Percentiles rank a stretch among this genome's conserved stretches.
Conservation (phyloP, 1,140 invertebrate genomes). For the Apis dorsata region DNA sequence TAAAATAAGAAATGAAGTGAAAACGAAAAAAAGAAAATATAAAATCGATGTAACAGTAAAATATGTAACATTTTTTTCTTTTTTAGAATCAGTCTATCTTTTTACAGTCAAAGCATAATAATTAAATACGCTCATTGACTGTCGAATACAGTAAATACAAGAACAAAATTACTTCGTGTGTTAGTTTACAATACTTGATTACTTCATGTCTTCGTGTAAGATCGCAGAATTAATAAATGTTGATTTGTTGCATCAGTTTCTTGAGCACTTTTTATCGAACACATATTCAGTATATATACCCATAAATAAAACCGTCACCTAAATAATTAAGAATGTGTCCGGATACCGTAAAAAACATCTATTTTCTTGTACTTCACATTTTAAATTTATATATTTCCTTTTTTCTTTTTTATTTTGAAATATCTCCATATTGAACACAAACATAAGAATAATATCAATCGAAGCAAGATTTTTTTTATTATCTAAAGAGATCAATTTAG, state of each 20-base stretch:
- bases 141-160: slow-evolving; percentile 22
- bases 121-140: slow-evolving; percentile 39
- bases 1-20: slow-evolving; percentile 9
- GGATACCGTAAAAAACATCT: slow-evolving; percentile 37
- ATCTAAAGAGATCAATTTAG: slow-evolving; percentile 23
- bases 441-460: slow-evolving; percentile 12
- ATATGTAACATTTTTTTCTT: slow-evolving; percentile 38
- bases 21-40: slow-evolving; percentile 36
- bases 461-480: slow-evolving; percentile 21
- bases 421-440: neutral
- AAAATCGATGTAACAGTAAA: slow-evolving; percentile 56
- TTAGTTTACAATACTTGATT: slow-evolving; percentile 32
- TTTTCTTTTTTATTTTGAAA: neutral
- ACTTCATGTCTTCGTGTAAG: slow-evolving; percentile 1
- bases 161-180: neutral
- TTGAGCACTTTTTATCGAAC: slow-evolving; percentile 54
- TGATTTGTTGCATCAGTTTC: slow-evolving; percentile 41
- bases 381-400: slow-evolving; percentile 13
- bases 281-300: slow-evolving; percentile 61
- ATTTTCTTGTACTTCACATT: slow-evolving; percentile 28
- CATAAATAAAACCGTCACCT: slow-evolving; percentile 69
- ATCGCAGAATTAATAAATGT: slow-evolving; percentile 26
- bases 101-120: slow-evolving; percentile 60
- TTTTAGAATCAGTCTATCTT: slow-evolving; percentile 59
- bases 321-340: slow-evolving; percentile 52